A percentile compares a stretch with the other conserved stretches of the same genome.
These are phyloP conservation scores for Archocentrus centrarchus DNA, from an alignment of 2,113 vertebrate genomes.

Conservation along the genomic window DNA sequence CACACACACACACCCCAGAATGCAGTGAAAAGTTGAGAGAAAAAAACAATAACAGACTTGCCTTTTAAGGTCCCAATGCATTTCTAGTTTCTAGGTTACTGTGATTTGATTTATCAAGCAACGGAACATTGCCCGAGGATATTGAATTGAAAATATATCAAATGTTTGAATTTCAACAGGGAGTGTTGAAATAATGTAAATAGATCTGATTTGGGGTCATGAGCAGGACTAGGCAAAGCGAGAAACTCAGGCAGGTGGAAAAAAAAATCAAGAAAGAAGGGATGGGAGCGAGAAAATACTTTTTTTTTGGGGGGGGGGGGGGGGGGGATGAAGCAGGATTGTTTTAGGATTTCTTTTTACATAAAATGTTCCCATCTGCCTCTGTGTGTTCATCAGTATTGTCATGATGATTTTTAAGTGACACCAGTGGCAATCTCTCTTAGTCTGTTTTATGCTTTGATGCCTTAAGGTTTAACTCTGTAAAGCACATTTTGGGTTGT, in stretches of 20 bases:
- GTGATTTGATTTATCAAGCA: conserved; percentile 68
- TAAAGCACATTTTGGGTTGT: neutral
- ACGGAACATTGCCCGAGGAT: conserved; percentile 58
- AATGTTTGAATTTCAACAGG: conserved; percentile 64
- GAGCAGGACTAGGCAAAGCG: conserved; percentile 14
- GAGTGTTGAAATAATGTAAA: conserved; percentile 68
- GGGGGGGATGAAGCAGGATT: neutral
- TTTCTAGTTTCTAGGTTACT: conserved; percentile 53
- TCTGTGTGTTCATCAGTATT: conserved; percentile 1
- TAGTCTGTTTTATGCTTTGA: neutral
- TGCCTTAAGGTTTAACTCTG: neutral
- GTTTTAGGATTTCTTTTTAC: conserved; percentile 10
- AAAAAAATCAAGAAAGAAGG: conserved; percentile 13
- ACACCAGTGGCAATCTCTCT: neutral
- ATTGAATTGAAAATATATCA: conserved; percentile 70
- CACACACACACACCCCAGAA: conserved; percentile 4
- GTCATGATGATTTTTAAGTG: neutral
- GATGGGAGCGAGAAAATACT: neutral
- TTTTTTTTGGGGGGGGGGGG: neutral
- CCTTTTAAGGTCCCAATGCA: conserved; percentile 43
- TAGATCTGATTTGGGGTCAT: conserved; percentile 60
- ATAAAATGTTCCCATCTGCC: conserved; percentile 7
- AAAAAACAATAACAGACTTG: conserved; percentile 36
- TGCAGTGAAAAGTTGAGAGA: conserved; percentile 1
- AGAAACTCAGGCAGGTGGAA: conserved; percentile 23